These are phyloP conservation scores for Apotomis betuletana DNA, from an alignment of 2,888 invertebrate genomes.

Conservation along the genomic window DNA sequence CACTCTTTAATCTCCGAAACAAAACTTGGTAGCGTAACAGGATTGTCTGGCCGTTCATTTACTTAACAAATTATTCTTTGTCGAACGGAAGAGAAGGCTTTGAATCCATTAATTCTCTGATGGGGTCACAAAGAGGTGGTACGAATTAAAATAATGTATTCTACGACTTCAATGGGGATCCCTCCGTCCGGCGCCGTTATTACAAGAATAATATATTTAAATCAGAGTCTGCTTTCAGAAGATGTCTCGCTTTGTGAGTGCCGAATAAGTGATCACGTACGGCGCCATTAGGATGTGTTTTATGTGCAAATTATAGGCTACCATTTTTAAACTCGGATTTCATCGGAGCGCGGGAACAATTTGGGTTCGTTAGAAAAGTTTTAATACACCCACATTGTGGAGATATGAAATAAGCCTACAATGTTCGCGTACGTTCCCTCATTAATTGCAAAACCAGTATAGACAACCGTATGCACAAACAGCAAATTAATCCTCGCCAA, in stretches of 20 bases:
- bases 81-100: conserved; percentile 82
- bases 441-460: conserved; percentile 72
- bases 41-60: conserved; percentile 82
- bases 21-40: conserved; percentile 78
- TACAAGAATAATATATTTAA: conserved; percentile 83
- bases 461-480: conserved; percentile 67
- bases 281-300: conserved; percentile 80
- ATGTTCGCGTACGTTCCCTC: conserved; percentile 44
- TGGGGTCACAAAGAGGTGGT: conserved; percentile 83
- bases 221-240: conserved; percentile 81
- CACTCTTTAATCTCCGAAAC: conserved; percentile 82
- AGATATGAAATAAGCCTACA: conserved; percentile 40
- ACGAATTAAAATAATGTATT: conserved; percentile 83
- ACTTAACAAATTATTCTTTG: conserved; percentile 84
- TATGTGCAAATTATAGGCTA: conserved; percentile 82
- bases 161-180: conserved; percentile 79
- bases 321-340: conserved; percentile 78
- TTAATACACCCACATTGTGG: conserved; percentile 55
- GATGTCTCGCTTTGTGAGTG: conserved; percentile 77
- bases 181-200: conserved; percentile 81
- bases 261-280: conserved; percentile 82
- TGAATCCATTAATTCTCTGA: conserved; percentile 82
- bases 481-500: conserved; percentile 78
- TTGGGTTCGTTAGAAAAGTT: conserved; percentile 78
- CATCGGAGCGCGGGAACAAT: conserved; percentile 66